Evolutionary conservation across 37 sponge, comb jelly and placozoan genomes (phyloP).

Genomic region (Mnemiopsis leidyi): DNA sequence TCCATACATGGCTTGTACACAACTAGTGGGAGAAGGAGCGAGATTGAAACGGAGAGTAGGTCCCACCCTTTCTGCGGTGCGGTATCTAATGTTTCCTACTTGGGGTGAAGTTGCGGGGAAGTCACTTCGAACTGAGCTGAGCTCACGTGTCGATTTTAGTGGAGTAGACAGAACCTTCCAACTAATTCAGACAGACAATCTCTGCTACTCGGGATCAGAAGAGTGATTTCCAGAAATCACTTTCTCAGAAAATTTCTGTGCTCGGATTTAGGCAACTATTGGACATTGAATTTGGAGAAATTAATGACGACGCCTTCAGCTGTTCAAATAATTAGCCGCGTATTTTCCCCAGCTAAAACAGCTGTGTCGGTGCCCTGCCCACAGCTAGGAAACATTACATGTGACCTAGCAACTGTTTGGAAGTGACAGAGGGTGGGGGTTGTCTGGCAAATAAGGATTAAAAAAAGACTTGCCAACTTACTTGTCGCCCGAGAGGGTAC

Average conservation of each 20-base stretch:
- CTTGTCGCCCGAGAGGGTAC: constrained; percentile 3
- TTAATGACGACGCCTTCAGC: neutral
- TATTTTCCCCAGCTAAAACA: too few species aligned
- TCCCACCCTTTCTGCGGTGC: neutral
- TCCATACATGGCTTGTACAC: neutral
- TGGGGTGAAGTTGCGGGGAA: neutral
- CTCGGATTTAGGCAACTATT: neutral
- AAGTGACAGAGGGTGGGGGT: too few species aligned
- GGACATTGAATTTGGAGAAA: neutral
- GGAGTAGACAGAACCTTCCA: neutral
- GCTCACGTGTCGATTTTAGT: neutral
- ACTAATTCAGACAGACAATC: neutral
- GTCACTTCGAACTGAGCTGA: neutral
- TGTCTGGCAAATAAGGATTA: neutral
- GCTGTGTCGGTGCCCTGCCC: too few species aligned
- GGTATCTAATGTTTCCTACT: neutral
- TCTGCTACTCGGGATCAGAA: too few species aligned
- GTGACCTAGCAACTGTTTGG: too few species aligned
- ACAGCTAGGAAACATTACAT: too few species aligned
- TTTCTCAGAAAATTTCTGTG: too few species aligned
- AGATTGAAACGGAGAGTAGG: neutral
- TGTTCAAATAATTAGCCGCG: too few species aligned
- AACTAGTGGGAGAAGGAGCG: neutral
- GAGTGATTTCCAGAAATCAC: too few species aligned
- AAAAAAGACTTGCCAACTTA: neutral